Percentiles rank a stretch among this genome's conserved stretches.
Conservation (phyloP, 2,797 vertebrate species). For the Megaceryle alcyon region DNA sequence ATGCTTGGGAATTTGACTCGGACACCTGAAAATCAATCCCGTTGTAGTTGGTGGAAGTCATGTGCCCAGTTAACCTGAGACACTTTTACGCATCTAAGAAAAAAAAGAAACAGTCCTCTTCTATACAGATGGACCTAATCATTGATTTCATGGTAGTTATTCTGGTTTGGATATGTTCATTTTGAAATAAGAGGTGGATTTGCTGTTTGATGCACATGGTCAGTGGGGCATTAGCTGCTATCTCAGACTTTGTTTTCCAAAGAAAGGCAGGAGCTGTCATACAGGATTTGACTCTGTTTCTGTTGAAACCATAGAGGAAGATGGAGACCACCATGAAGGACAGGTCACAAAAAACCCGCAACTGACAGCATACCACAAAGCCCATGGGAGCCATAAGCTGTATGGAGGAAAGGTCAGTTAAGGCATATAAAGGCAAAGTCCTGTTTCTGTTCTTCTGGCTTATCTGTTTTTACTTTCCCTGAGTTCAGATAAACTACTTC, state of each 20-base stretch:
- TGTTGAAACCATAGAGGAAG: not conserved
- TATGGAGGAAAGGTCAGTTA: not conserved
- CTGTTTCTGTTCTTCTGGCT: not conserved
- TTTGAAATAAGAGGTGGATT: not conserved
- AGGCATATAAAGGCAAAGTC: not conserved
- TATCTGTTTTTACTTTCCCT: not conserved
- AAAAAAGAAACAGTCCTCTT: not conserved
- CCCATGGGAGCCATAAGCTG: not conserved
- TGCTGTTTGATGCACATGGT: not conserved
- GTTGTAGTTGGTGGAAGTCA: not conserved
- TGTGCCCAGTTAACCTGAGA: accelerated
- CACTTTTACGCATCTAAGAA: not conserved
- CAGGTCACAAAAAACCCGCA: not conserved
- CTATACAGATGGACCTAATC: not conserved
- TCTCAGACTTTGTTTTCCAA: not conserved
- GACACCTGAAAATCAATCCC: not conserved
- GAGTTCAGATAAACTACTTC: not conserved
- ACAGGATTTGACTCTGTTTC: not conserved
- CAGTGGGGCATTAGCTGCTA: not conserved
- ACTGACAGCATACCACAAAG: not conserved
- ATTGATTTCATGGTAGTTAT: not conserved
- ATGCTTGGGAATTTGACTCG: not conserved
- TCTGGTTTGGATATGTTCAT: not conserved
- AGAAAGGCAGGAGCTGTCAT: not conserved
- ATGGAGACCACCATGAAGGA: not conserved